Evolutionary conservation across 2,113 vertebrate species (phyloP).

Genomic region (Phaethornis superciliosus): DNA sequence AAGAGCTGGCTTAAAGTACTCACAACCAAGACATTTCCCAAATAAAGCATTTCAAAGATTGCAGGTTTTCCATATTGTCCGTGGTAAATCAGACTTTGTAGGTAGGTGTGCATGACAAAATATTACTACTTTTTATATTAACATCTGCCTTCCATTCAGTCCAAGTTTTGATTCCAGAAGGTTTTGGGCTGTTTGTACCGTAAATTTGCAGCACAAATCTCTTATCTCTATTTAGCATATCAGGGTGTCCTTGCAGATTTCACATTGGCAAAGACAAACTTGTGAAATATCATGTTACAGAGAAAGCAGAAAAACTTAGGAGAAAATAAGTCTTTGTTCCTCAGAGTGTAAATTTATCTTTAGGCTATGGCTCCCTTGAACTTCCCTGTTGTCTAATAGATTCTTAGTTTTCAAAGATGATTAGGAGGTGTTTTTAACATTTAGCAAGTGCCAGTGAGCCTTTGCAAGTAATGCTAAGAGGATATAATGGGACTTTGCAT

Average conservation of each 20-base stretch:
- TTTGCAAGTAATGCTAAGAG: not conserved
- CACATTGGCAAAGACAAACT: not conserved
- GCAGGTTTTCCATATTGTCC: not conserved
- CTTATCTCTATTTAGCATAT: not conserved
- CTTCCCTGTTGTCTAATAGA: not conserved
- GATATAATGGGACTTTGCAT: not conserved
- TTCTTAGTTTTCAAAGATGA: not conserved
- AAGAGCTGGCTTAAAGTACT: not conserved
- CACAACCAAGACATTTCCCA: not conserved
- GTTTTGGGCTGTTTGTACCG: not conserved
- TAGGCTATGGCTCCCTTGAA: not conserved
- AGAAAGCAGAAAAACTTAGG: not conserved
- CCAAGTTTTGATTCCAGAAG: not conserved
- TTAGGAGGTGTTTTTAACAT: not conserved
- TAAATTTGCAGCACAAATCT: not conserved
- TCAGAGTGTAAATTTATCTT: not conserved
- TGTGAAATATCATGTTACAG: not conserved
- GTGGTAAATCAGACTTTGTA: not conserved
- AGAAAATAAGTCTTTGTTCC: not conserved
- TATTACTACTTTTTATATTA: not conserved
- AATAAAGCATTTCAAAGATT: not conserved
- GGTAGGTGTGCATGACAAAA: not conserved
- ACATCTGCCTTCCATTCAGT: not conserved
- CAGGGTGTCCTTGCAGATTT: not conserved
- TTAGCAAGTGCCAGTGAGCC: not conserved